phyloP scores from a whole-genome alignment of 2,113 vertebrate genomes.

The Alethe diademata region DNA sequence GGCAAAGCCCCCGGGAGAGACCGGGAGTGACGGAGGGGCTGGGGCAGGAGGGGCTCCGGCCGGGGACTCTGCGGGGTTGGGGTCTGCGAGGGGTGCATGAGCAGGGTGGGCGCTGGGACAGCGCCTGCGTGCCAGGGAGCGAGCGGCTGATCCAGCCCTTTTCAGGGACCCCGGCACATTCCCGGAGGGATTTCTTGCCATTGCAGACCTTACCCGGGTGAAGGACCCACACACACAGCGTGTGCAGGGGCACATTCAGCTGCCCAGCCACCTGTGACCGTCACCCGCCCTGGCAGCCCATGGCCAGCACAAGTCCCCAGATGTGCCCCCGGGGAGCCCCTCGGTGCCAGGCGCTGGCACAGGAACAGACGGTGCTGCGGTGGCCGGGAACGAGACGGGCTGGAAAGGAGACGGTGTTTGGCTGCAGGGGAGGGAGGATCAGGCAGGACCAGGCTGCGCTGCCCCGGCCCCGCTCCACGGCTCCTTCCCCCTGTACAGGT shows the following conservation, averaged over 20 bases:
- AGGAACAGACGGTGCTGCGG: not conserved
- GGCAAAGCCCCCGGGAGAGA: not conserved
- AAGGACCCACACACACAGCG: not conserved
- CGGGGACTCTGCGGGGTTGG: not conserved
- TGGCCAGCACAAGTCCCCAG: accelerated
- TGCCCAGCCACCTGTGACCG: not conserved
- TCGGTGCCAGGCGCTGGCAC: not conserved
- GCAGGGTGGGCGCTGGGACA: accelerated
- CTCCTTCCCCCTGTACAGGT: not conserved
- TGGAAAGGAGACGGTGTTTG: not conserved
- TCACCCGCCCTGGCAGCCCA: not conserved
- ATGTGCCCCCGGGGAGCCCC: not conserved
- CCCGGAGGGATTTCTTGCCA: not conserved
- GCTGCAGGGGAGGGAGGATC: not conserved
- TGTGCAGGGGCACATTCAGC: not conserved
- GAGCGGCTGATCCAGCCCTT: not conserved
- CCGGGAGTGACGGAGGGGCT: not conserved
- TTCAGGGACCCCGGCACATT: accelerated
- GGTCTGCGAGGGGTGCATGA: accelerated
- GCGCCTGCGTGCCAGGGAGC: not conserved
- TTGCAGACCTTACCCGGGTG: no score
- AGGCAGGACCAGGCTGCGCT: not conserved
- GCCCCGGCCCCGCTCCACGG: not conserved
- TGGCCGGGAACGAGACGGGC: not conserved
- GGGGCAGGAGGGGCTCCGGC: not conserved